Evolutionary conservation across 2,797 vertebrate genomes (phyloP).

Genomic region (Sebastes alutus): DNA sequence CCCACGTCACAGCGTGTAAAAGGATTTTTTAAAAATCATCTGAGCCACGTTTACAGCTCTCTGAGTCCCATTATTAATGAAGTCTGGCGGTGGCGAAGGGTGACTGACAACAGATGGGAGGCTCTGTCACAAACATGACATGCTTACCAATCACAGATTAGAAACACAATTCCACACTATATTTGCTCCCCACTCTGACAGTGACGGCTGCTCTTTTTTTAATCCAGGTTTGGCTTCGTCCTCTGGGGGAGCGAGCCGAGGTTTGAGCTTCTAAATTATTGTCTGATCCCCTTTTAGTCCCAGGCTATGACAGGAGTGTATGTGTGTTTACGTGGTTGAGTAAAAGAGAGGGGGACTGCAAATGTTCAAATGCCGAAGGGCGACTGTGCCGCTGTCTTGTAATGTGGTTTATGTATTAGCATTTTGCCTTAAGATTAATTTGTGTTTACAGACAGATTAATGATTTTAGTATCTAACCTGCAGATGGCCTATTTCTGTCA

Average conservation of each 20-base stretch:
- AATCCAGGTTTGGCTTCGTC: constrained; percentile 23
- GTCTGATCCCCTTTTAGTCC: constrained; percentile 27
- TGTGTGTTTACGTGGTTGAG: background rate
- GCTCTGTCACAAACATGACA: constrained; percentile 40
- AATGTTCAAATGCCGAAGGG: background rate
- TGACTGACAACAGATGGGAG: constrained; percentile 53
- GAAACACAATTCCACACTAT: constrained; percentile 10
- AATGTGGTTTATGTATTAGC: background rate
- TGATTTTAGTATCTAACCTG: constrained; percentile 3
- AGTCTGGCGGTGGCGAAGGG: constrained; percentile 32
- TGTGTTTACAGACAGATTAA: background rate
- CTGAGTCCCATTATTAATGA: constrained; percentile 24
- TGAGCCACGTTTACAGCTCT: background rate
- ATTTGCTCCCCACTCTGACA: constrained; percentile 17
- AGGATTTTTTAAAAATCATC: background rate
- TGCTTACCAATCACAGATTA: constrained; percentile 32
- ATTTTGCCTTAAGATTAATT: background rate
- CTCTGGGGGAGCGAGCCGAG: constrained; percentile 5
- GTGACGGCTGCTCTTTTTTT: constrained; percentile 7
- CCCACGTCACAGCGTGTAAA: constrained; percentile 7
- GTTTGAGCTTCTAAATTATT: constrained; percentile 24
- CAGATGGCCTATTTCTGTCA: constrained; percentile 38
- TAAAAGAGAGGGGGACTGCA: background rate
- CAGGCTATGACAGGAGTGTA: constrained; percentile 2
- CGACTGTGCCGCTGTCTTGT: background rate